Conservation (phyloP, 1,140 invertebrate species). For the Cydia splendana region DNA sequence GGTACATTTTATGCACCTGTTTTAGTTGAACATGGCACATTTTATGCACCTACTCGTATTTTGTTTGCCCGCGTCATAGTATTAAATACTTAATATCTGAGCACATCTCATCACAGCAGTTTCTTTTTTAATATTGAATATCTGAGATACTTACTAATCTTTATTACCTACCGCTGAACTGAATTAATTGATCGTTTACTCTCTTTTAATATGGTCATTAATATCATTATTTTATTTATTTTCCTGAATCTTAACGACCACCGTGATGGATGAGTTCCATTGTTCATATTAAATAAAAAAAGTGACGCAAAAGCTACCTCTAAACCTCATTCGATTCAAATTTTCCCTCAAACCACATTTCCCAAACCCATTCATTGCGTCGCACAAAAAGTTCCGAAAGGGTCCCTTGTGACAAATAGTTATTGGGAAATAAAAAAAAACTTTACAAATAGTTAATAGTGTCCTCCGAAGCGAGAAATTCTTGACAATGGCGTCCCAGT, state of each 20-base stretch:
- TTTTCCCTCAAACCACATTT: conserved; percentile 4
- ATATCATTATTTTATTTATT: background rate
- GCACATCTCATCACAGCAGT: too few relatives aligned
- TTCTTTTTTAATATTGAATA: too few relatives aligned
- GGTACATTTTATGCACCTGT: too few relatives aligned
- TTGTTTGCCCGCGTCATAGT: too few relatives aligned
- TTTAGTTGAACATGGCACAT: too few relatives aligned
- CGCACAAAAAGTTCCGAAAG: conserved; percentile 21
- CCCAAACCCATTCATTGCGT: conserved; percentile 9
- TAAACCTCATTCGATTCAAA: conserved; percentile 6
- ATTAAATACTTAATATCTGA: too few relatives aligned
- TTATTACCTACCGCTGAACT: too few relatives aligned
- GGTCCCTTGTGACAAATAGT: conserved; percentile 27
- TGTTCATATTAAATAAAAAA: background rate
- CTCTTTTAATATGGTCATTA: background rate
- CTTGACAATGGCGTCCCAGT: conserved; percentile 52
- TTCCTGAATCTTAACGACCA: background rate
- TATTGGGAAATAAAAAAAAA: conserved; percentile 37
- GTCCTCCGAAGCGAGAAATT: conserved; percentile 59
- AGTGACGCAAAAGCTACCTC: background rate
- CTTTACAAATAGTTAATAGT: conserved; percentile 54
- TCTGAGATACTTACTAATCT: too few relatives aligned
- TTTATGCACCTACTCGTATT: too few relatives aligned
- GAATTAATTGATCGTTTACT: background rate
- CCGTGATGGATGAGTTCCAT: background rate